These are phyloP conservation scores for Tetragonula carbonaria DNA, from an alignment of 2,888 invertebrate genomes.

Conservation along the genomic window DNA sequence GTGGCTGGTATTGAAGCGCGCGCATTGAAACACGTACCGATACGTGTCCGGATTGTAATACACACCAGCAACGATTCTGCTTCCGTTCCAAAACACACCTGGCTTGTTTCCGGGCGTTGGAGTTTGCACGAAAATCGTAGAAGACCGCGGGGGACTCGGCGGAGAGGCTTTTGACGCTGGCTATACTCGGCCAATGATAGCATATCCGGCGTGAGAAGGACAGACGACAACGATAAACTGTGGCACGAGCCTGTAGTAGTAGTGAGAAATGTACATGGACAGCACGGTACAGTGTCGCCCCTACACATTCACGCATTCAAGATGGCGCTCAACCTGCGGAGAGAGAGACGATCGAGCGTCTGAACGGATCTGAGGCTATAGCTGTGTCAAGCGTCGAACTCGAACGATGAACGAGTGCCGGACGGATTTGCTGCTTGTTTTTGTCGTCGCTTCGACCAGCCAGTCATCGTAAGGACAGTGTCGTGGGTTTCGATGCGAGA, in stretches of 20 bases:
- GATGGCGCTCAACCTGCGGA: slow-evolving; percentile 66
- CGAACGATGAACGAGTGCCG: slow-evolving; percentile 52
- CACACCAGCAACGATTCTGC: slow-evolving; percentile 9
- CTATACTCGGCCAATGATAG: slow-evolving; percentile 57
- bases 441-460: slow-evolving; percentile 16
- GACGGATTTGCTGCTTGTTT: slow-evolving; percentile 43
- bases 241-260: slow-evolving; percentile 36
- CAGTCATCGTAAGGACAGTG: slow-evolving; percentile 32
- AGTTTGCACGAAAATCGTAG: slow-evolving; percentile 38
- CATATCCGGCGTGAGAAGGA: slow-evolving; percentile 61
- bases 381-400: slow-evolving; percentile 43
- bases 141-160: not conserved
- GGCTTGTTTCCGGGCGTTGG: slow-evolving; percentile 35
- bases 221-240: slow-evolving; percentile 51
- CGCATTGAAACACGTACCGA: slow-evolving; percentile 40
- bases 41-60: slow-evolving; percentile 34
- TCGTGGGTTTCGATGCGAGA: slow-evolving; percentile 20
- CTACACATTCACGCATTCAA: slow-evolving; percentile 52
- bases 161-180: slow-evolving; percentile 42
- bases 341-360: slow-evolving; percentile 63
- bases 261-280: slow-evolving; percentile 9
- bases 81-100: slow-evolving; percentile 21
- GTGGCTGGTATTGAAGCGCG: slow-evolving; percentile 2
- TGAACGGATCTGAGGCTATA: slow-evolving; percentile 31
- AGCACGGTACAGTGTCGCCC: slow-evolving; percentile 46